These are phyloP conservation scores for Microctenopoma stevenorrisi DNA, from an alignment of 2,797 vertebrate genomes.

Conservation along the genomic window DNA sequence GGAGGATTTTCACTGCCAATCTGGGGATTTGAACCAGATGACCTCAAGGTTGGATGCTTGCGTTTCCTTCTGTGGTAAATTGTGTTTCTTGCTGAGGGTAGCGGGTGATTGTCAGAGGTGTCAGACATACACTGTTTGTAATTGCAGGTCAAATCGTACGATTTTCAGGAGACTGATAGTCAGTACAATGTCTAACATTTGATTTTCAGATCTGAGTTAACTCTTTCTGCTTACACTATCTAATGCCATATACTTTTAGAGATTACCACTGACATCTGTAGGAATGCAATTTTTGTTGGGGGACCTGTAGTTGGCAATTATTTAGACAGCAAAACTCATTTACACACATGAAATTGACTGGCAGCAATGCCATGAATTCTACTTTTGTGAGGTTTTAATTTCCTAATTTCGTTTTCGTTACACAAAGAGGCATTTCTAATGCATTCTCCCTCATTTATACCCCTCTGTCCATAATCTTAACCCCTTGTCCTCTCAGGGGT, in stretches of 20 bases:
- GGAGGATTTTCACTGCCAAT: constrained; percentile 25
- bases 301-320: not conserved
- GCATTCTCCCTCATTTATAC: no score
- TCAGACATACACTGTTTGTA: constrained; percentile 18
- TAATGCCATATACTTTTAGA: not conserved
- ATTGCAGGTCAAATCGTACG: constrained; percentile 31
- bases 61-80: constrained; percentile 30
- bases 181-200: not conserved
- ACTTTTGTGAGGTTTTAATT: no score
- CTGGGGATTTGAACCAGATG: constrained; percentile 42
- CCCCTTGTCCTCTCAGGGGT: no score
- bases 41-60: constrained; percentile 25
- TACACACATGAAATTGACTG: no score
- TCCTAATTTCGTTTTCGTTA: no score
- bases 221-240: not conserved
- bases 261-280: not conserved
- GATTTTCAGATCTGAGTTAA: not conserved
- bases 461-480: no score
- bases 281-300: not conserved
- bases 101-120: constrained; percentile 9
- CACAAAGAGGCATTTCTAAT: no score
- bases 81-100: constrained; percentile 23
- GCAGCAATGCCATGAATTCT: no score
- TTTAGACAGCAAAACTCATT: no score
- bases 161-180: constrained; percentile 1